Base-by-base conservation (phyloP, 1,140 invertebrate genomes). In the Battus philenor region DNA sequence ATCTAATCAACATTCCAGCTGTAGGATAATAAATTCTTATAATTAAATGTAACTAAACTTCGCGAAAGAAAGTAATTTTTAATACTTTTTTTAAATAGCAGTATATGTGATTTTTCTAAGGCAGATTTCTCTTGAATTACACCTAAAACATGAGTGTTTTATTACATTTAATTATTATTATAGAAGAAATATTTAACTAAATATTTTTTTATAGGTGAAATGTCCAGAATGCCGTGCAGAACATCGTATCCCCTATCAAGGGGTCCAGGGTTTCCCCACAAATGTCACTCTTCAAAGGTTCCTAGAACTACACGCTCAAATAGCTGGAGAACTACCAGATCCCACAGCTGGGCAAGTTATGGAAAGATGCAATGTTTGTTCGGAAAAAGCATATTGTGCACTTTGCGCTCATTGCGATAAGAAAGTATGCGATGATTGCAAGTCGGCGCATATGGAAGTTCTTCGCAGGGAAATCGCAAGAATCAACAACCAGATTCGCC, bases 201-300 rank as follows among this genome's bases (percentile, higher is more conserved):
- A 20, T 20, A 20, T 6, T 3, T 20, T 20, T 59, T 86, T 88
- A 15, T 77, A 94, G 90, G 95, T 99, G 27, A 98, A 98, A 90
- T 99, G 98, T 90, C 98, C 98, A 68, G 98, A 99, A 92, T 99
- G 98, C 77, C 90, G 98, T 44, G 95, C 97, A 34, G 97, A 99
- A 88, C 97, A 99, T 88, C 90, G 96, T 47, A 97, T 99, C 67
- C 97, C 97, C 26, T 98, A 97, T 84, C 95, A 98, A 86, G 97
- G 97, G 17, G 94, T 98, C 9, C 95, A 97, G 86, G 94, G 94
- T 11, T 98, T 97, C 81, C 97, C 96, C 26, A 98, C 95, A 57
- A 99, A 99, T 86, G 96, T 98, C 2, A 99, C 97, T 16, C 88
- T 99, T 13, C 95, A 97, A 82, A 89, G 96, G 33, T 99, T 99